A percentile compares a stretch with the other conserved stretches of the same genome.
Evolutionary conservation across 2,113 vertebrate genomes (phyloP).

Genomic region (Panurus biarmicus): DNA sequence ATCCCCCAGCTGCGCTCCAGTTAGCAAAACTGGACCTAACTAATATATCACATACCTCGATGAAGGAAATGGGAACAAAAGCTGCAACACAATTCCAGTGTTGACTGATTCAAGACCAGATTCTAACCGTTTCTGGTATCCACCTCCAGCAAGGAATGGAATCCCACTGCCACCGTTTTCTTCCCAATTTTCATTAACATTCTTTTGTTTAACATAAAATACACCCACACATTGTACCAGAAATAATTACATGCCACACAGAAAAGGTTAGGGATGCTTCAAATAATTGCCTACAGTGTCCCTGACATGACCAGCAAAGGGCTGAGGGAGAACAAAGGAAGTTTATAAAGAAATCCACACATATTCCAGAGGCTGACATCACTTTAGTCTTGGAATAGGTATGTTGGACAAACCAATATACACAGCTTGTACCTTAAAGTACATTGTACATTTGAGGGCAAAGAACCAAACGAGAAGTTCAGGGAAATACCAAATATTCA

Average conservation of each 20-base stretch:
- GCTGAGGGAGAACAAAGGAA: not conserved
- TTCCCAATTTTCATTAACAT: not conserved
- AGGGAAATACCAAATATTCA: not conserved
- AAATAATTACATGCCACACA: not conserved
- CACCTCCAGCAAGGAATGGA: not conserved
- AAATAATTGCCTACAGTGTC: not conserved
- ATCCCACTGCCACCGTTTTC: not conserved
- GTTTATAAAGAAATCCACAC: not conserved
- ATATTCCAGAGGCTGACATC: not conserved
- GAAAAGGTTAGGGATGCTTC: not conserved
- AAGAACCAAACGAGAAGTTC: not conserved
- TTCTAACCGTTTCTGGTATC: not conserved
- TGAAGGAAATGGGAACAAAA: not conserved
- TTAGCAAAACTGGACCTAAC: not conserved
- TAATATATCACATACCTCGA: rapidly evolving
- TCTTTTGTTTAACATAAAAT: not conserved
- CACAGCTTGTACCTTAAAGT: rapidly evolving
- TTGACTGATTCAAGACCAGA: not conserved
- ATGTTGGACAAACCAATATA: not conserved
- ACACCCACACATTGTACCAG: not conserved
- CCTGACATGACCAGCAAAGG: not conserved
- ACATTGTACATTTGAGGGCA: not conserved
- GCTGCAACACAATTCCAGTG: not conserved
- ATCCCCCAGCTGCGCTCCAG: not conserved
- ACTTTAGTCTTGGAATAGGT: not conserved